Conservation (phyloP, 64 coral and sea anemone species). For the Orbicella faveolata region DNA sequence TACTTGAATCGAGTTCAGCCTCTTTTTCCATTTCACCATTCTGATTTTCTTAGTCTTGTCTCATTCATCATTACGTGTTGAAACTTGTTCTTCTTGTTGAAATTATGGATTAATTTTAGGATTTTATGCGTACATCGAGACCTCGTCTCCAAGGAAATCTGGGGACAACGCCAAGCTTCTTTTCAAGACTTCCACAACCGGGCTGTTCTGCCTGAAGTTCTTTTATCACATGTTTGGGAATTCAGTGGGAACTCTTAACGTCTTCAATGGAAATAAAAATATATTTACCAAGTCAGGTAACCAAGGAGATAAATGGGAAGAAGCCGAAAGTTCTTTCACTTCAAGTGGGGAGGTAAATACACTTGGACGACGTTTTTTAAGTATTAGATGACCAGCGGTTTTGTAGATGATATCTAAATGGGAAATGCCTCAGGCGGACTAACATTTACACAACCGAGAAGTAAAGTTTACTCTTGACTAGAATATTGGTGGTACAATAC, state of each 20-base stretch:
- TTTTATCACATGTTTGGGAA: slow-evolving; percentile 55
- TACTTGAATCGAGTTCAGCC: too few species aligned
- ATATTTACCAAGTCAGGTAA: slow-evolving; percentile 25
- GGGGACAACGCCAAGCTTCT: slow-evolving; percentile 30
- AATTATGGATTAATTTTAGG: not conserved
- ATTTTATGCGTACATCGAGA: slow-evolving; percentile 36
- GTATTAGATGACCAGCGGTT: too few species aligned
- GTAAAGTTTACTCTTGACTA: too few species aligned
- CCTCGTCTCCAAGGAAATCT: not conserved
- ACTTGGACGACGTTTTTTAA: not conserved
- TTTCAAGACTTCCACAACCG: not conserved
- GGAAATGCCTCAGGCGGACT: too few species aligned
- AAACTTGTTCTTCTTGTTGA: too few species aligned
- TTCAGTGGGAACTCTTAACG: slow-evolving; percentile 15
- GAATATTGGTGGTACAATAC: too few species aligned
- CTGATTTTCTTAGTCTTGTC: too few species aligned
- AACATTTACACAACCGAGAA: too few species aligned
- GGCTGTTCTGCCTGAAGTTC: slow-evolving; percentile 26
- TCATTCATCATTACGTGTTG: too few species aligned
- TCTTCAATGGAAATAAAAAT: slow-evolving; percentile 6
- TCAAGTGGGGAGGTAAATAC: not conserved
- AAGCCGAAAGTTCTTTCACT: not conserved
- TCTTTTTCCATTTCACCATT: too few species aligned
- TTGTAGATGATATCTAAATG: too few species aligned
- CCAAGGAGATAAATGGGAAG: slow-evolving; percentile 35